Base-by-base conservation (phyloP, 2,797 vertebrate genomes). In the Pipistrellus nathusii region DNA sequence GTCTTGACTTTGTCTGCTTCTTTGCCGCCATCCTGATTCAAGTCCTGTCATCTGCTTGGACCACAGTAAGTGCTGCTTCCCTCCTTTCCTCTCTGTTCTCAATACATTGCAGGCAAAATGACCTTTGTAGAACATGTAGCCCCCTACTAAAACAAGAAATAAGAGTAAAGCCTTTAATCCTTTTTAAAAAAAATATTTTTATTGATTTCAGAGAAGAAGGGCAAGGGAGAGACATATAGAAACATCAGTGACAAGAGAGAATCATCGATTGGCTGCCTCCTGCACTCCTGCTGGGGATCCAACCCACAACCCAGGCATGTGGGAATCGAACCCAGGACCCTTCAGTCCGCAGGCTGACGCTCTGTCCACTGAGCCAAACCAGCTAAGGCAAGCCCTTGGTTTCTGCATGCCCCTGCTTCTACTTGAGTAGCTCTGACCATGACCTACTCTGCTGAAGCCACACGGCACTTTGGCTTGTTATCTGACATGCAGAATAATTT, bases 1-100 rank as follows among this genome's bases (percentile, higher is more conserved):
- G 62, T 68, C 68, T 88, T 90, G 21, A 72, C 85, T 94, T 84
- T 89, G 17, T 46, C n/a, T 95, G 64, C 64, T 77, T 15, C 21
- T 76, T 55, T 82, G 57, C 51, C 3, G 8, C 53, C 17, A 44
- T 53, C 44, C n/a, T 68, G 12, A 32, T 55, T 13, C 30, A 32
- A 90, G 25, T 53, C 46, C 0, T 18, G 35, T 82, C 55, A 4
- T 64, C 68, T 77, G 23, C 38, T 83, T 77, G 77, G 51, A 53
- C 25, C 25, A 21, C 10, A 30, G 20, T 85, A 68, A 78, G 68
- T 81, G 32, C 30, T 62, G 11, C 48, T 72, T 64, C 15, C 3
- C 53, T 76, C 82, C 13, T 84, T 71, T 30, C 10, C 10, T 87
- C 27, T 80, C 53, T 83, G 0, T 64, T 71, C 23, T 80, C 66